phyloP scores from a whole-genome alignment of 2,113 vertebrate species.

The Lepus americanus region DNA sequence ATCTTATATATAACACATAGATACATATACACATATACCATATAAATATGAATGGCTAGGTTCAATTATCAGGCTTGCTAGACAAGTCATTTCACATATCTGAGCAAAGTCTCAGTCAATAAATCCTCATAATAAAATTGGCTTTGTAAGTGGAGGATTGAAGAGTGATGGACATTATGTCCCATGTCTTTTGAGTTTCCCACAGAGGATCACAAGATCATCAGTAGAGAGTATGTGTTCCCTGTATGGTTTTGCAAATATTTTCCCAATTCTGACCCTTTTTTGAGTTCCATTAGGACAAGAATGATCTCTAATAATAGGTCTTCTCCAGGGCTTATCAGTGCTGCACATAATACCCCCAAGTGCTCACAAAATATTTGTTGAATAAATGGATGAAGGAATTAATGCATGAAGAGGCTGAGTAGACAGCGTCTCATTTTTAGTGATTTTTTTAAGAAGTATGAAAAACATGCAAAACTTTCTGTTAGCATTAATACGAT shows the following conservation, averaged over 20 bases:
- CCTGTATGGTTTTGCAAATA: not conserved
- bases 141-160: not conserved
- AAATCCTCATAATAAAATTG: slow-evolving; percentile 21
- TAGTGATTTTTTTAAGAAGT: slow-evolving; percentile 41
- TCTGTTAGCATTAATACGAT: not conserved
- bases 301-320: not conserved
- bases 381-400: slow-evolving; percentile 17
- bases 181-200: not conserved
- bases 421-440: not conserved
- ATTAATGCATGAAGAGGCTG: not conserved
- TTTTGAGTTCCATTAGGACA: not conserved
- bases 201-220: not conserved
- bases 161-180: not conserved
- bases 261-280: slow-evolving; percentile 6
- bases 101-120: not conserved
- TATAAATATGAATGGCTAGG: not conserved
- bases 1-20: slow-evolving; percentile 2
- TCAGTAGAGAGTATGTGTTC: not conserved
- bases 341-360: too few species aligned
- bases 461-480: not conserved
- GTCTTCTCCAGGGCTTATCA: not conserved
- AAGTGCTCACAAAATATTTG: not conserved
- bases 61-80: slow-evolving; percentile 12
- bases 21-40: not conserved
- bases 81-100: not conserved